phyloP scores from a whole-genome alignment of 2,888 invertebrate genomes.

The Odontothrips loti region DNA sequence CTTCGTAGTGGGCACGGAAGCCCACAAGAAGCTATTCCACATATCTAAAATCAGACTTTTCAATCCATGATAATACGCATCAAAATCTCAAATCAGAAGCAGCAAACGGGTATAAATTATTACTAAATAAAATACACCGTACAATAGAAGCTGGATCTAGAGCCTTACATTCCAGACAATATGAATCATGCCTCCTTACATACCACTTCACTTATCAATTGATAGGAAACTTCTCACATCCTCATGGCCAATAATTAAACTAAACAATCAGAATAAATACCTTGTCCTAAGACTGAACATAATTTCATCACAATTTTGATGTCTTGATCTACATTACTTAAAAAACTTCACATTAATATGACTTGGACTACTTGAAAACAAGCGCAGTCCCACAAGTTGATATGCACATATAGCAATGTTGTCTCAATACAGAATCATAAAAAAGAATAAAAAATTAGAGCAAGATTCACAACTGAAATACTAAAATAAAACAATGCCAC shows the following conservation, averaged over 20 bases:
- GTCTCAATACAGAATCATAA: too few species aligned
- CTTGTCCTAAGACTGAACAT: not conserved
- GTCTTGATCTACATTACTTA: not conserved
- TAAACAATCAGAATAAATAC: conserved; percentile 13
- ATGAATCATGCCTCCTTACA: not conserved
- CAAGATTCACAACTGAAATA: too few species aligned
- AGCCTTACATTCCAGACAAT: not conserved
- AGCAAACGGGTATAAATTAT: too few species aligned
- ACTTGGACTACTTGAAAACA: not conserved
- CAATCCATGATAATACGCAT: not conserved
- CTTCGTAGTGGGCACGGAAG: not conserved
- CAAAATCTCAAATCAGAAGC: not conserved
- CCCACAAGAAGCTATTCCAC: not conserved
- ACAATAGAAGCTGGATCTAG: too few species aligned
- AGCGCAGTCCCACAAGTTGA: not conserved
- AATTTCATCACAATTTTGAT: not conserved
- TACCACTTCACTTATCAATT: too few species aligned
- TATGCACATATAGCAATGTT: not conserved
- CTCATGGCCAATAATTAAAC: not conserved
- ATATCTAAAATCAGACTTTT: not conserved
- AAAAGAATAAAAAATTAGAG: too few species aligned
- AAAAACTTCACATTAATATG: too few species aligned
- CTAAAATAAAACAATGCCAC: too few species aligned
- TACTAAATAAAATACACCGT: too few species aligned
- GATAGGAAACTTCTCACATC: not conserved